A percentile compares a stretch with the other conserved stretches of the same genome.
Conservation (phyloP, 2,113 vertebrate species). For the Eleginops maclovinus region DNA sequence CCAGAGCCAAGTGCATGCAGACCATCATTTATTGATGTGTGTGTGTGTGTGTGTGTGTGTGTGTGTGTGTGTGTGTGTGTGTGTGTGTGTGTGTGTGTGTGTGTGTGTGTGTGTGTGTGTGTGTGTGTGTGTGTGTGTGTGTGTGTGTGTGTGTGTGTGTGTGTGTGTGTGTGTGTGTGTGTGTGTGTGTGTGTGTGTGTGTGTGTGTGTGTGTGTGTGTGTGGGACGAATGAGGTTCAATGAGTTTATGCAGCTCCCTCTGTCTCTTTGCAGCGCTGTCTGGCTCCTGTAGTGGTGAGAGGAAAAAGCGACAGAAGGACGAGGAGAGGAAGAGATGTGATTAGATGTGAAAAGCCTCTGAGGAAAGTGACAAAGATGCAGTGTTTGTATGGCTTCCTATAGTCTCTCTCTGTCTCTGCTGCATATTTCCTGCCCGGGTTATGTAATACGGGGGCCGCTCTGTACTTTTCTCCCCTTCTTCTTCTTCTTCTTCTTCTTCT, state of each 20-base stretch:
- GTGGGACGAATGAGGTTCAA: slow-evolving; percentile 50
- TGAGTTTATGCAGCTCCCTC: slow-evolving; percentile 59
- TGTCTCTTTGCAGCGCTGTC: slow-evolving; percentile 45
- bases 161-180: slow-evolving; percentile 32
- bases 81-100: slow-evolving; percentile 32
- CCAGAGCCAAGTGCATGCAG: slow-evolving; percentile 48
- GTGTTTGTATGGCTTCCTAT: slow-evolving; percentile 42
- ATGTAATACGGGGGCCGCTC: slow-evolving; percentile 77
- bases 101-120: slow-evolving; percentile 32
- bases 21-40: slow-evolving; percentile 70
- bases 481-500: slow-evolving; percentile 37
- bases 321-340: slow-evolving; percentile 47
- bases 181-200: slow-evolving; percentile 32
- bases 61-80: slow-evolving; percentile 32
- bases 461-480: slow-evolving; percentile 26
- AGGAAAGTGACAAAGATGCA: slow-evolving; percentile 68
- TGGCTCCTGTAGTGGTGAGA: slow-evolving; percentile 46
- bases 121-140: slow-evolving; percentile 32
- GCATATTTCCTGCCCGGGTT: slow-evolving; percentile 79
- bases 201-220: slow-evolving; percentile 32
- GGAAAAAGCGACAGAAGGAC: slow-evolving; percentile 24
- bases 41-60: slow-evolving; percentile 44
- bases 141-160: slow-evolving; percentile 32
- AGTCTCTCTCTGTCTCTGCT: slow-evolving; percentile 33
- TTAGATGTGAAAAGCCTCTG: slow-evolving; percentile 68